These are phyloP conservation scores for Clarias magur DNA, from an alignment of 2,113 vertebrate genomes.

Conservation along the genomic window DNA sequence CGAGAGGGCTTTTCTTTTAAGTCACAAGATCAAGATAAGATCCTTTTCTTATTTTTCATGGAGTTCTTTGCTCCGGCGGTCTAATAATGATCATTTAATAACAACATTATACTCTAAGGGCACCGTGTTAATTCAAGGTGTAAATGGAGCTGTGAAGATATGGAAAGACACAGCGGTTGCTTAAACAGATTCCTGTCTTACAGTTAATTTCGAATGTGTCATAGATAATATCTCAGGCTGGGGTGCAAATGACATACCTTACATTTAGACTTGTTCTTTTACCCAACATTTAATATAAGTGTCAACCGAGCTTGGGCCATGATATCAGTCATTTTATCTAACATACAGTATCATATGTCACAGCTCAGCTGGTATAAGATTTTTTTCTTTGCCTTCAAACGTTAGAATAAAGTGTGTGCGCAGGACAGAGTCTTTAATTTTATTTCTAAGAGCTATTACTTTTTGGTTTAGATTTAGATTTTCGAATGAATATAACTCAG, in stretches of 20 bases:
- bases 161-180: not conserved
- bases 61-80: not conserved
- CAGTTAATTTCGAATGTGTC: not conserved
- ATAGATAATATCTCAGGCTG: constrained; percentile 6
- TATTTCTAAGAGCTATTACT: not conserved
- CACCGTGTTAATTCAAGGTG: not conserved
- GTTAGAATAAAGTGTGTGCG: not conserved
- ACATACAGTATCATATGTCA: not conserved
- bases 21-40: not conserved
- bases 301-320: not conserved
- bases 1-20: not conserved
- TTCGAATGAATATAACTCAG: not conserved
- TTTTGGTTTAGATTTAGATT: not conserved
- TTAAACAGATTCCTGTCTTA: not conserved
- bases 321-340: not conserved
- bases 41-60: not conserved
- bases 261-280: not conserved
- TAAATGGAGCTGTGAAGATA: not conserved
- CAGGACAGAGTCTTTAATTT: not conserved
- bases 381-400: not conserved
- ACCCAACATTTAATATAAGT: not conserved
- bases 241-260: not conserved
- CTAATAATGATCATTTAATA: not conserved
- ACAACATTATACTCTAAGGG: not conserved
- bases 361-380: not conserved